Conservation (phyloP, 1,140 invertebrate genomes). For the Chionoecetes opilio region DNA sequence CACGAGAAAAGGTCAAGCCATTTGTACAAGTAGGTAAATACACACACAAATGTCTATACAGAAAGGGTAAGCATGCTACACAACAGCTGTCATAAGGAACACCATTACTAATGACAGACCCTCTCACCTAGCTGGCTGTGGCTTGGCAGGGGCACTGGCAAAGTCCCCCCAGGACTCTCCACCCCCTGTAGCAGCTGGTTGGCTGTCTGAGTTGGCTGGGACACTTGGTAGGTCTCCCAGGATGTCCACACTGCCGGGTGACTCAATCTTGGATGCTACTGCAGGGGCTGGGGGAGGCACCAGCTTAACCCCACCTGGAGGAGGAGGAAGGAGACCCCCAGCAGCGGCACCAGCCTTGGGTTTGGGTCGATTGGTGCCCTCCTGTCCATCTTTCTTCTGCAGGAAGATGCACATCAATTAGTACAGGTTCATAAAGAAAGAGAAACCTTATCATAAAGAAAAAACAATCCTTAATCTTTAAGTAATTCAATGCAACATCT, state of each 20-base stretch:
- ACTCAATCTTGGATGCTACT: conserved; percentile 86
- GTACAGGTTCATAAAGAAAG: too few species aligned
- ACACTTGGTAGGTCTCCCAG: conserved; percentile 45
- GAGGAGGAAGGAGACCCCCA: conserved; percentile 90
- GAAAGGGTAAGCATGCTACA: neutral
- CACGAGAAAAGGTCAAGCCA: too few species aligned
- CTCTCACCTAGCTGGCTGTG: conserved; percentile 47
- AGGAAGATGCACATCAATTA: conserved; percentile 77
- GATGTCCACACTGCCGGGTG: conserved; percentile 86
- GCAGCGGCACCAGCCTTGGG: conserved; percentile 85
- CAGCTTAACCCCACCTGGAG: conserved; percentile 90
- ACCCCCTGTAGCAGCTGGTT: conserved; percentile 85
- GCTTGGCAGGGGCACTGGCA: conserved; percentile 86
- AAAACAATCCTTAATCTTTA: too few species aligned
- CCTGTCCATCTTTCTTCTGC: conserved; percentile 94
- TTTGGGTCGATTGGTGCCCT: conserved; percentile 87
- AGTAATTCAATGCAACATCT: too few species aligned
- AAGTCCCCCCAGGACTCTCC: conserved; percentile 91
- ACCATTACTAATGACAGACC: neutral
- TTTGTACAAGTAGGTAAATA: neutral
- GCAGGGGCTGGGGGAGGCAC: conserved; percentile 87
- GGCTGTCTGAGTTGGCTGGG: neutral
- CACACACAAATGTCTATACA: neutral
- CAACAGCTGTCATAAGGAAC: conserved; percentile 19
- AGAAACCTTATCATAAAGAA: too few species aligned